A percentile compares a stretch with the other conserved stretches of the same genome.
These are phyloP conservation scores for Maylandia zebra DNA, from an alignment of 2,113 vertebrate genomes.

Conservation along the genomic window DNA sequence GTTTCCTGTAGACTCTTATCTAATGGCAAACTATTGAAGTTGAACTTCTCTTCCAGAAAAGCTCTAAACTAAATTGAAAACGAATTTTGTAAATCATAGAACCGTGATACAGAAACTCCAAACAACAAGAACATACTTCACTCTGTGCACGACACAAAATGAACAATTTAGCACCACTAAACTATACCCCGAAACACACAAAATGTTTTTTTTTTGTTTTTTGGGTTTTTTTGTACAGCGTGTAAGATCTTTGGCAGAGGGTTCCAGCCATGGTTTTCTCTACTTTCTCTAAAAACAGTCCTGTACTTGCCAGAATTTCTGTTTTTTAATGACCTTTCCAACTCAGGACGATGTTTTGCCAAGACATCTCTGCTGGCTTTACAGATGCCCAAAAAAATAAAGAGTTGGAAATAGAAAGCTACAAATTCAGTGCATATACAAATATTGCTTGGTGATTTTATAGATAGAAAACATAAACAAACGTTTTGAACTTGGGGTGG, in stretches of 20 bases:
- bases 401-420: background rate
- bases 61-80: background rate
- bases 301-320: too few relatives aligned
- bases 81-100: background rate
- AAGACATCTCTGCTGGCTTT: background rate
- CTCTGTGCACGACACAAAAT: background rate
- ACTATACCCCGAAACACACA: background rate
- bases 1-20: background rate
- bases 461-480: background rate
- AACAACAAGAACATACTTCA: background rate
- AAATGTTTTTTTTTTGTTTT: rapidly evolving
- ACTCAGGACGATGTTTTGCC: background rate
- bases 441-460: background rate
- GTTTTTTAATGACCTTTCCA: background rate
- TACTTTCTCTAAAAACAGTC: too few relatives aligned
- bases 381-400: background rate
- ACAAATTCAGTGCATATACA: background rate
- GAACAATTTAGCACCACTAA: background rate
- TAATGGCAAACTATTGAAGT: background rate
- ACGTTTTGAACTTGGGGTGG: background rate
- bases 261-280: background rate
- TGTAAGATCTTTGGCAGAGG: background rate
- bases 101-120: background rate
- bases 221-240: rapidly evolving
- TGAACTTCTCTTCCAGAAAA: background rate